Conservation (phyloP, 2,113 vertebrate species). For the Plectropomus leopardus region DNA sequence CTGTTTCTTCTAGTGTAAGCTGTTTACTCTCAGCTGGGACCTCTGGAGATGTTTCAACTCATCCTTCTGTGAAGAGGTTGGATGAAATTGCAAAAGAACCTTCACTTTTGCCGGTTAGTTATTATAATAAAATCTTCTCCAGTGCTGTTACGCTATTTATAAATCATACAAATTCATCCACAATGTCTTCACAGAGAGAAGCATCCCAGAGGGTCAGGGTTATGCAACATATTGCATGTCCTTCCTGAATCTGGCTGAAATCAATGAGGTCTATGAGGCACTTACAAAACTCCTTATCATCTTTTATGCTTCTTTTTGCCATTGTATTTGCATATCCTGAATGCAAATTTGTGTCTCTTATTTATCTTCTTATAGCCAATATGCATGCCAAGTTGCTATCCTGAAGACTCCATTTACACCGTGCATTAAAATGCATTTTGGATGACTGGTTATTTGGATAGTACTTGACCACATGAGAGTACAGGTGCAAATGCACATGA, state of each 20-base stretch:
- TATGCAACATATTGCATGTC: conserved; percentile 1
- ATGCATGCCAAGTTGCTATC: background rate
- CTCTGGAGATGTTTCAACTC: conserved; percentile 45
- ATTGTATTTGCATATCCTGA: background rate
- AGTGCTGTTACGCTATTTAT: conserved; percentile 17
- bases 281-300: background rate
- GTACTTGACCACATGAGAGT: too few species aligned
- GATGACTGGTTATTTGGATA: too few species aligned
- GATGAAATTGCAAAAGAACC: conserved; percentile 16
- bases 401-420: too few species aligned
- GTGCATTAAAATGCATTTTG: too few species aligned
- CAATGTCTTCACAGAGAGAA: background rate
- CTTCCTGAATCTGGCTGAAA: conserved; percentile 2
- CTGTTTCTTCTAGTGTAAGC: conserved; percentile 8
- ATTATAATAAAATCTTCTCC: conserved; percentile 24
- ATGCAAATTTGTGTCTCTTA: background rate
- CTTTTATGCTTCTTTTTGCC: background rate
- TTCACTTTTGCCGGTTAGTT: conserved; percentile 14
- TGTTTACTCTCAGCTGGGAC: conserved; percentile 33
- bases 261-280: background rate
- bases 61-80: conserved; percentile 35
- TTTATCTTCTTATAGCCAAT: background rate
- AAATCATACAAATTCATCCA: conserved; percentile 42
- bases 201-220: conserved; percentile 21
- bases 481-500: too few species aligned